Base-by-base conservation (phyloP, 2,888 invertebrate genomes). In the Thecocarcelia acutangulata region DNA sequence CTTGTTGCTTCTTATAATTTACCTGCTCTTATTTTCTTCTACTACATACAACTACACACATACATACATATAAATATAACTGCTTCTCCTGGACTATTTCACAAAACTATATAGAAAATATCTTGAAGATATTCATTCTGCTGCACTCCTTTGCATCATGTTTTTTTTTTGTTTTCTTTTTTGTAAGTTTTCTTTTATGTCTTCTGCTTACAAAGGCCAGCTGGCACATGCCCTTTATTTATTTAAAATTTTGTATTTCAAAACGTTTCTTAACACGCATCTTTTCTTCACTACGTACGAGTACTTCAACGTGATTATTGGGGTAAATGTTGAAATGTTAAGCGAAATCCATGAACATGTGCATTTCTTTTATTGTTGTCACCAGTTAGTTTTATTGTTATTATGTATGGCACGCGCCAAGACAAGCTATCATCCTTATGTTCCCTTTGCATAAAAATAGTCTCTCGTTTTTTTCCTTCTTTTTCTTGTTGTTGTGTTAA, bases 161-260 rank as follows among this genome's bases (percentile, higher is more conserved):
- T 82, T 82, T 82, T 69, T 17, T 52, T 68, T 54, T 24, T 73
- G 78, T 78, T 78, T 82, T 64, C n/a, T 52, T 68, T 33, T 5
- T 33, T 33, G 4, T 44, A 70, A 75, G 56, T 75, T 21, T 59
- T 70, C 15, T 59, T 52, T 37, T 28, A 52, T 59, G 6, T 50
- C 1, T 56, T 63, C 69, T 56, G 4, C 40, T 59, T 54, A 61
- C 68, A 74, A 44, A 56, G 58, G 58, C 64, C 88, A 88, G 88
- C 88, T 88, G 89, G 88, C 87, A 85, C 87, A 87, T 87, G 88
- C 88, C 85, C 84, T 76, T 79, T 70, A 76, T 66, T 40, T 61
- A 61, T 68, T 52, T 21, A 33, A 24, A 59, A 44, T 73, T 69
- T 33, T 33, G 33, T 33, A 33, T 33, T 33, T 58, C 68, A 54